These are phyloP conservation scores for Chaetogeoica ovagalla DNA, from an alignment of 2,888 invertebrate species.

Conservation along the genomic window DNA sequence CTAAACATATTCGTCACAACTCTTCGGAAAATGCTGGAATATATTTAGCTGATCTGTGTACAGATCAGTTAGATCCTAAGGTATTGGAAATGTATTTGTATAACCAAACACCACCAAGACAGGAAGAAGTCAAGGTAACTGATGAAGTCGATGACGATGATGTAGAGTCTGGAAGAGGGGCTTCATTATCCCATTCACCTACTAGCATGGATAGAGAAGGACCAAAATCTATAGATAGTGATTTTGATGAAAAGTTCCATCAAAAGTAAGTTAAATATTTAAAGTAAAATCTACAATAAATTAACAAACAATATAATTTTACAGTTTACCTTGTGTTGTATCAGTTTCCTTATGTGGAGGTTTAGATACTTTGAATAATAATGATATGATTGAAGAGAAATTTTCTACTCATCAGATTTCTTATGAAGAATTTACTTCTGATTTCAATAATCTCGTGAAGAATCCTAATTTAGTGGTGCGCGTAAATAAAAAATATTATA, in stretches of 20 bases:
- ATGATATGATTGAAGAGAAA: conserved; percentile 65
- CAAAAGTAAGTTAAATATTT: conserved; percentile 30
- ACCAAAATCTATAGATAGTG: conserved; percentile 62
- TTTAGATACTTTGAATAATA: conserved; percentile 63
- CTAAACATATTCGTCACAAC: conserved; percentile 66
- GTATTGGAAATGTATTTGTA: conserved; percentile 80
- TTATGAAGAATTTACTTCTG: conserved; percentile 66
- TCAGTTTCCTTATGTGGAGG: conserved; percentile 79
- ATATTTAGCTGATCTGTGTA: conserved; percentile 89
- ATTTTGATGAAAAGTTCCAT: conserved; percentile 70
- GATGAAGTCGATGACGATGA: conserved; percentile 71
- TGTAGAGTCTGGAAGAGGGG: conserved; percentile 94
- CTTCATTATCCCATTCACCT: conserved; percentile 91
- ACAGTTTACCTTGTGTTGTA: conserved; percentile 62
- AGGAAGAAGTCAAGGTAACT: conserved; percentile 36
- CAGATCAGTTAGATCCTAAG: conserved; percentile 90
- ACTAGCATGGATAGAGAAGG: conserved; percentile 67
- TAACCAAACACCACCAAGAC: conserved; percentile 39
- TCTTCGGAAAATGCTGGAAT: conserved; percentile 74
- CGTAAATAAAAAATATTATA: conserved; percentile 84
- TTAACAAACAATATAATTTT: background rate
- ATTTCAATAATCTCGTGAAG: conserved; percentile 64
- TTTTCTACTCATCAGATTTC: conserved; percentile 68
- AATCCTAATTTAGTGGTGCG: conserved; percentile 83
- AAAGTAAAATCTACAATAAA: background rate